Evolutionary conservation across 2,888 invertebrate genomes (phyloP).

Genomic region (Athetis lepigone): DNA sequence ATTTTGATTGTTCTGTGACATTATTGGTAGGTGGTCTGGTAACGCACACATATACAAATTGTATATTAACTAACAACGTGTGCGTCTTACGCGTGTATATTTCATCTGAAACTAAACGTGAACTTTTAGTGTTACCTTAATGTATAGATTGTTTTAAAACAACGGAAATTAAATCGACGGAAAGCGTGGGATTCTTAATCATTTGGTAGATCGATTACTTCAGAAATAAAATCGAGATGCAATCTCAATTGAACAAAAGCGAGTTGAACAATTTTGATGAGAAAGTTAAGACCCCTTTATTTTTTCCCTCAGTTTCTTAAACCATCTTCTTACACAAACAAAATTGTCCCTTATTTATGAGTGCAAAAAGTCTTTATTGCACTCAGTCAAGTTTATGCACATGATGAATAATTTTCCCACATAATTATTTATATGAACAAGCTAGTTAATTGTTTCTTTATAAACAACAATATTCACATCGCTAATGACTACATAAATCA

Average conservation of each 20-base stretch:
- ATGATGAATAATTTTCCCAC: conserved; percentile 10
- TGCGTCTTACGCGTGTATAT: conserved; percentile 69
- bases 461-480: conserved; percentile 27
- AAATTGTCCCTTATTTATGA: not conserved
- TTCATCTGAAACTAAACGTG: conserved; percentile 72
- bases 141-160: conserved; percentile 64
- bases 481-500: conserved; percentile 24
- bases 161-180: conserved; percentile 61
- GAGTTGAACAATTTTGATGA: conserved; percentile 22
- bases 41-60: conserved; percentile 44
- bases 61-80: conserved; percentile 34
- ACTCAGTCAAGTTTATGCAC: not conserved
- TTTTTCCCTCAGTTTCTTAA: not conserved
- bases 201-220: conserved; percentile 25
- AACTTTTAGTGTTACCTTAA: conserved; percentile 56
- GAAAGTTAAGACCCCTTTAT: conserved; percentile 10
- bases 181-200: conserved; percentile 48
- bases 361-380: not conserved
- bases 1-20: conserved; percentile 64
- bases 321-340: not conserved
- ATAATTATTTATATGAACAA: conserved; percentile 15
- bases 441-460: conserved; percentile 8
- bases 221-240: conserved; percentile 17
- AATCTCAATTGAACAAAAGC: conserved; percentile 26
- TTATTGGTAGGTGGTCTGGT: conserved; percentile 61